Percentiles rank a stretch among this genome's conserved stretches.
phyloP scores from a whole-genome alignment of 2,113 vertebrate species.

The Procavia capensis region DNA sequence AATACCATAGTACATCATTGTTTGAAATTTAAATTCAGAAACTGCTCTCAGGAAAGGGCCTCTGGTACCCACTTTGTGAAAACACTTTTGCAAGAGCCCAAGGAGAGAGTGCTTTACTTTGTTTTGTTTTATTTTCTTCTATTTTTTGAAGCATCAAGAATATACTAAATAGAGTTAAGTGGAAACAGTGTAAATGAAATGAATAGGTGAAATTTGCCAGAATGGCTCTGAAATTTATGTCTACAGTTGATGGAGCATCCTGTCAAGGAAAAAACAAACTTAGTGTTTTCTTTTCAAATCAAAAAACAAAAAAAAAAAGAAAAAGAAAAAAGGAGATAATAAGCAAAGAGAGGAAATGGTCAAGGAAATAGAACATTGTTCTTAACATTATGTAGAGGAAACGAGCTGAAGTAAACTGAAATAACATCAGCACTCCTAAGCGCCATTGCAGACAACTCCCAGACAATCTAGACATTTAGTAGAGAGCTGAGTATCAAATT shows the following conservation, averaged over 20 bases:
- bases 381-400: background rate
- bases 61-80: constrained; percentile 6
- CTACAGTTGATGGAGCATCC: background rate
- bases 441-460: background rate
- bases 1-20: constrained; percentile 4
- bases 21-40: constrained; percentile 58
- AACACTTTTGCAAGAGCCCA: constrained; percentile 41
- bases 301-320: too few species aligned
- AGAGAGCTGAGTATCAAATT: background rate
- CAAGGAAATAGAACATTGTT: background rate
- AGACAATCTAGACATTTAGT: background rate
- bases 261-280: background rate
- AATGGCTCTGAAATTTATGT: background rate
- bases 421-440: background rate
- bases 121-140: background rate
- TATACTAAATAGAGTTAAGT: constrained; percentile 7
- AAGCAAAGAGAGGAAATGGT: background rate
- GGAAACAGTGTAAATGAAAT: constrained; percentile 11
- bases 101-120: background rate
- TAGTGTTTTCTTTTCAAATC: constrained; percentile 1
- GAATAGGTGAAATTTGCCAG: background rate
- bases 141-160: constrained; percentile 12
- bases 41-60: background rate
- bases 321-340: background rate
- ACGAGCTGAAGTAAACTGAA: background rate